These are phyloP conservation scores for Lobophora halterata DNA, from an alignment of 2,888 invertebrate species.

Conservation along the genomic window DNA sequence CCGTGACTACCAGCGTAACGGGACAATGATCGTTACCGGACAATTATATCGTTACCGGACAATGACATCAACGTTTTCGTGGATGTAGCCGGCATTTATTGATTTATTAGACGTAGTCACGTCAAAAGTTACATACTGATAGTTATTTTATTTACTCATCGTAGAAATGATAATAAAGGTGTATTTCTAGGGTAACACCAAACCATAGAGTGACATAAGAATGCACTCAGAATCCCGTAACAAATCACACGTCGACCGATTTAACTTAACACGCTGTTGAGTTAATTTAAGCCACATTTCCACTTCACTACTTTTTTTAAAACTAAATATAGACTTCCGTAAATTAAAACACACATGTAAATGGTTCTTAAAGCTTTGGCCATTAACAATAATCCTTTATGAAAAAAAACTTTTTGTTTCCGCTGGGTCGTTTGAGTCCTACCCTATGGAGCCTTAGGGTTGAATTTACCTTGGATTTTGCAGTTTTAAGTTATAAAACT, in stretches of 20 bases:
- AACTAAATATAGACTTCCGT: slow-evolving; percentile 46
- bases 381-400: slow-evolving; percentile 70
- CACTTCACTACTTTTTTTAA: slow-evolving; percentile 28
- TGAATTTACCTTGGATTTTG: slow-evolving; percentile 33
- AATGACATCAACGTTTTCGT: no score
- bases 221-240: slow-evolving; percentile 44
- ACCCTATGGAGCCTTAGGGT: slow-evolving; percentile 41
- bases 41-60: no score
- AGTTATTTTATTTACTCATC: no score
- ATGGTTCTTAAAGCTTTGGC: slow-evolving; percentile 49
- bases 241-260: slow-evolving; percentile 57
- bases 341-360: slow-evolving; percentile 60
- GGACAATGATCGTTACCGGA: no score
- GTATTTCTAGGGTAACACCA: slow-evolving; percentile 3
- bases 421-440: slow-evolving; percentile 23
- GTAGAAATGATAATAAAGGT: no score
- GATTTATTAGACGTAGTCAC: no score
- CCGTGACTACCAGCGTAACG: no score
- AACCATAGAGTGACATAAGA: slow-evolving; percentile 36
- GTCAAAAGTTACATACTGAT: no score
- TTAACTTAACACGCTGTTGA: slow-evolving; percentile 48
- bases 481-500: slow-evolving; percentile 8
- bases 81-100: no score
- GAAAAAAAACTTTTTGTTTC: slow-evolving; percentile 35
- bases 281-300: slow-evolving; percentile 46